These are phyloP conservation scores for Dicentrarchus labrax DNA, from an alignment of 2,113 vertebrate genomes.

Conservation along the genomic window DNA sequence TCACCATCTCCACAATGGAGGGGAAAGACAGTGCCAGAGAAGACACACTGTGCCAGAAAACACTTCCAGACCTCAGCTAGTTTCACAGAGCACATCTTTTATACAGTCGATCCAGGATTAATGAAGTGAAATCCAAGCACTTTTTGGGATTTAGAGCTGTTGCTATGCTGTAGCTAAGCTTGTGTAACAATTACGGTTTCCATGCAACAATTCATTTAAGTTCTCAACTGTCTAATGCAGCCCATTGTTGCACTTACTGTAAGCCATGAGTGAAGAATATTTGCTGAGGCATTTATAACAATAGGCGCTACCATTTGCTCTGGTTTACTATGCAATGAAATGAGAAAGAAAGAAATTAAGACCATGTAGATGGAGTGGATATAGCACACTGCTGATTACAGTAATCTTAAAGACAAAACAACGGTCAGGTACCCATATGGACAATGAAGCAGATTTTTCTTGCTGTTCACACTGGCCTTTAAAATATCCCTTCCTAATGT, in stretches of 20 bases:
- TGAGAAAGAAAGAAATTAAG: constrained; percentile 10
- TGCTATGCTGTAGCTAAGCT: constrained; percentile 12
- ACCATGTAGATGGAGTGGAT: background rate
- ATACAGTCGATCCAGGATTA: constrained; percentile 20
- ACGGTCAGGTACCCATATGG: background rate
- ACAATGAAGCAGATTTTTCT: background rate
- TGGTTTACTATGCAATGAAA: constrained; percentile 1
- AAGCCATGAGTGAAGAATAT: constrained; percentile 11
- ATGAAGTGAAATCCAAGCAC: constrained; percentile 26
- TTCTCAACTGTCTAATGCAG: constrained; percentile 21
- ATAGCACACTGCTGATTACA: background rate
- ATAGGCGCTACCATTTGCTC: background rate
- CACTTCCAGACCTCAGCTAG: constrained; percentile 29
- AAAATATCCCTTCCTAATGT: background rate
- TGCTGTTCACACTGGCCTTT: background rate
- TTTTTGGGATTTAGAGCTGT: constrained; percentile 21
- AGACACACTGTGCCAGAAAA: constrained; percentile 22
- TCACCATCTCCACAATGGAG: constrained; percentile 45
- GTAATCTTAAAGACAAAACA: background rate
- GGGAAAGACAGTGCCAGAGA: constrained; percentile 30
- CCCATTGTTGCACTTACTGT: constrained; percentile 9
- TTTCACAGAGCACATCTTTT: constrained; percentile 14
- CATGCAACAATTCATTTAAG: constrained; percentile 14
- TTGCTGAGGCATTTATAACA: constrained; percentile 7
- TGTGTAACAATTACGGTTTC: constrained; percentile 14